Evolutionary conservation across 2,113 vertebrate genomes (phyloP).

Genomic region (Sapayoa aenigma): DNA sequence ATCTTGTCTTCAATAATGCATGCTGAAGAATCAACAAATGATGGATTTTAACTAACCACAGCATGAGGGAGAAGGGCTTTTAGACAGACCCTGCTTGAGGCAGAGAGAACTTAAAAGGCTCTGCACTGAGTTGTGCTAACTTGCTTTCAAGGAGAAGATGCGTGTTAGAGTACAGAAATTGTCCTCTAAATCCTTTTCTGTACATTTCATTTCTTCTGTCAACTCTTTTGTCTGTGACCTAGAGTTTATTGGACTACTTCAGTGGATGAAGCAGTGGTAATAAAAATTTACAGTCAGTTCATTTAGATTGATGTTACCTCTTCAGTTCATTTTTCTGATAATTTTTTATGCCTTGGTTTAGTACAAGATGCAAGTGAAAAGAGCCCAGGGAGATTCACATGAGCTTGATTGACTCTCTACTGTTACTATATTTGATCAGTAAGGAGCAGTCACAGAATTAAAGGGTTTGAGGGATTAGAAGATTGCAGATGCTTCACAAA

Average conservation of each 20-base stretch:
- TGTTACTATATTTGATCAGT: slow-evolving; percentile 49
- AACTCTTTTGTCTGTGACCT: not conserved
- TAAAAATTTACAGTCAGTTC: slow-evolving; percentile 7
- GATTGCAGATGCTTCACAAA: not conserved
- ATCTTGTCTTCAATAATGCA: slow-evolving; percentile 12
- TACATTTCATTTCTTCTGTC: not conserved
- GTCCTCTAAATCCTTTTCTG: not conserved
- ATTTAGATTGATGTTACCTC: slow-evolving; percentile 9
- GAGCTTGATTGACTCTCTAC: slow-evolving; percentile 11
- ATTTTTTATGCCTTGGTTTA: not conserved
- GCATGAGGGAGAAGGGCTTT: not conserved
- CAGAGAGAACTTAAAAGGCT: not conserved
- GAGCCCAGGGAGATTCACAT: not conserved
- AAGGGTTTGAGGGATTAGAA: not conserved
- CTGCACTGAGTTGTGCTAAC: not conserved
- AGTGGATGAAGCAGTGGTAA: slow-evolving; percentile 29
- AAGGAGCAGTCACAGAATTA: slow-evolving; percentile 38
- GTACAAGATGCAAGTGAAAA: not conserved
- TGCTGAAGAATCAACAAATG: not conserved
- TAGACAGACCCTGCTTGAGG: not conserved
- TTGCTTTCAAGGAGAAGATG: not conserved
- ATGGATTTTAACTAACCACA: not conserved
- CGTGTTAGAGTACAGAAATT: not conserved
- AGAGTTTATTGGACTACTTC: slow-evolving; percentile 8
- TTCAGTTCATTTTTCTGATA: slow-evolving; percentile 3